Base-by-base conservation (phyloP, 2,113 vertebrate genomes). In the Probosciger aterrimus region DNA sequence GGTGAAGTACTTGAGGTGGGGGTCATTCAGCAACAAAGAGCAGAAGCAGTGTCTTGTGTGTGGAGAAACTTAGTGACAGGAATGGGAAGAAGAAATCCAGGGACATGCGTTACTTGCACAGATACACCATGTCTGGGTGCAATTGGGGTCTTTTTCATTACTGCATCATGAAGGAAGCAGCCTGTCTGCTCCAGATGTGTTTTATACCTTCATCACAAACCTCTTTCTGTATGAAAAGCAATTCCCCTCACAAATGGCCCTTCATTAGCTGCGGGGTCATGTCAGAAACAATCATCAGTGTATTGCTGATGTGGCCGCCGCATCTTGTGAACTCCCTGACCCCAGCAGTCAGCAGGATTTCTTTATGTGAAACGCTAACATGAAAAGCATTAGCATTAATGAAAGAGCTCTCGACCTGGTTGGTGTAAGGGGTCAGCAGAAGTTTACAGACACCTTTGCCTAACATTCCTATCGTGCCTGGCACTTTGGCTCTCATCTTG, bases 371-470 rank as follows among this genome's bases (percentile, higher is more conserved):
- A 88, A 92, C 88, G 37, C 86, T 91, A 95, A 94, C 93, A 96
- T 84, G 95, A 96, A 95, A 96, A 92, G 68, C 86, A 95, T 96
- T 95, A 91, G 43, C 93, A 86, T 95, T 97, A 96, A 97, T 96
- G 95, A 93, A 96, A 97, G 82, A 87, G 77, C 60, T 92, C 86
- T 86, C 18, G 15, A 85, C 89, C 73, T 77, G 55, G 37, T 50
- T 90, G 65, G 57, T 95, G 82, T 44, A 53, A 82, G 50, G 88
- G 93, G 97, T 97, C 92, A 96, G 88, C 62, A 94, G 93, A 94
- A 96, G 94, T 96, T 97, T 96, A 94, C 76, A 88, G 95, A 92
- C 94, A 96, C 95, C 93, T 97, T 95, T 95, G 84, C 41, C 85
- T 86, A 71, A 59, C 96, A 92, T 96, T 97, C 96, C 86, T 95